Percentiles rank a stretch among this genome's conserved stretches.
Evolutionary conservation across 2,888 invertebrate species (phyloP).

Genomic region (Cantharis rufa): DNA sequence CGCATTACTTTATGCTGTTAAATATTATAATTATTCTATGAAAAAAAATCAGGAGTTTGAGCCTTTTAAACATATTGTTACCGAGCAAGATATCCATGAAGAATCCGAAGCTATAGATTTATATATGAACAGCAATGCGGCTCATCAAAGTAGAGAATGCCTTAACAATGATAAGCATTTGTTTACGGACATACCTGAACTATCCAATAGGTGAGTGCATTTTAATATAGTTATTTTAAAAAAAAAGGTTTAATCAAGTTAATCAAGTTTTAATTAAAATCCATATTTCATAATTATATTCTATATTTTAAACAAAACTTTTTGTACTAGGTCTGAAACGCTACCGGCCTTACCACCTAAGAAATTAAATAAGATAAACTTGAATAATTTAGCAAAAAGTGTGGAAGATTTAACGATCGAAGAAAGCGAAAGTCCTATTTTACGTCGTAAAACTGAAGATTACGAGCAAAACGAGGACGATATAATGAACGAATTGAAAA

Average conservation of each 20-base stretch:
- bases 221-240: background rate
- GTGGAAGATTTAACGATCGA: slow-evolving; percentile 53
- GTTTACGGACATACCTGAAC: slow-evolving; percentile 21
- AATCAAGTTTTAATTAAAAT: background rate
- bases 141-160: slow-evolving; percentile 66
- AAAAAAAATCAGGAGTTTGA: slow-evolving; percentile 74
- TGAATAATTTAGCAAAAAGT: slow-evolving; percentile 51
- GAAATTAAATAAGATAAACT: slow-evolving; percentile 40
- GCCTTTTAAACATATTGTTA: slow-evolving; percentile 78
- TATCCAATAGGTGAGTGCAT: slow-evolving; percentile 35
- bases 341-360: slow-evolving; percentile 62
- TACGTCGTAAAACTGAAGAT: slow-evolving; percentile 55
- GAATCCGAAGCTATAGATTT: slow-evolving; percentile 83
- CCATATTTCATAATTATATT: background rate
- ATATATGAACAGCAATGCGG: slow-evolving; percentile 73
- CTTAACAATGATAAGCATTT: background rate
- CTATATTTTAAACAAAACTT: background rate
- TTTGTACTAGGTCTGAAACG: slow-evolving; percentile 56
- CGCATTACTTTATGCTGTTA: slow-evolving; percentile 88
- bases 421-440: slow-evolving; percentile 59
- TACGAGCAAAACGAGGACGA: slow-evolving; percentile 70
- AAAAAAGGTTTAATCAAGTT: no score
- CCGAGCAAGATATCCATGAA: slow-evolving; percentile 77
- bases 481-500: slow-evolving; percentile 71
- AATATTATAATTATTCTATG: slow-evolving; percentile 86